These are phyloP conservation scores for Priocnemis perturbator DNA, from an alignment of 2,888 invertebrate species.

Conservation along the genomic window DNA sequence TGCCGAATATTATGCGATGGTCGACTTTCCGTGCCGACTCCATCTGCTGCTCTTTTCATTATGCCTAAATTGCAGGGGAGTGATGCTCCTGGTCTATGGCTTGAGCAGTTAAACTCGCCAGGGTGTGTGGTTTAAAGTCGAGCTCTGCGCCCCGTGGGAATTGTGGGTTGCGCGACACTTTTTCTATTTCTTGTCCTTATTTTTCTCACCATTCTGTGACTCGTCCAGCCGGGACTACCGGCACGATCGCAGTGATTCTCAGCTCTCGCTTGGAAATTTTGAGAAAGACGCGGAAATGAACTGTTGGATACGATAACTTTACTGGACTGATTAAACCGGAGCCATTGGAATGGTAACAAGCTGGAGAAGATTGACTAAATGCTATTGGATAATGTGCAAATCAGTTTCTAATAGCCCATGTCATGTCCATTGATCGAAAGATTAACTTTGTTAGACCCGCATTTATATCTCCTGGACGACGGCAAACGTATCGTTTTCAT, in stretches of 20 bases:
- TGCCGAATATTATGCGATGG: too few relatives aligned
- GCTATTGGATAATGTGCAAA: too few relatives aligned
- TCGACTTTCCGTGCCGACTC: slow-evolving; percentile 25
- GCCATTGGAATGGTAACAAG: too few relatives aligned
- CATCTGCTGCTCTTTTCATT: slow-evolving; percentile 44
- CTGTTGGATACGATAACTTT: too few relatives aligned
- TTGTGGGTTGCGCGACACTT: slow-evolving; percentile 50
- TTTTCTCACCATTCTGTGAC: slow-evolving; percentile 47
- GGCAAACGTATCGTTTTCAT: too few relatives aligned
- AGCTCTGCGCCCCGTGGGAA: slow-evolving; percentile 46
- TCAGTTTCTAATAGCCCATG: too few relatives aligned
- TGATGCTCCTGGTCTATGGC: slow-evolving; percentile 24
- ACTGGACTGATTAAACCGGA: too few relatives aligned
- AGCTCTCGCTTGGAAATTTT: background rate
- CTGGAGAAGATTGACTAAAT: too few relatives aligned
- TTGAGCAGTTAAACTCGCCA: slow-evolving; percentile 39
- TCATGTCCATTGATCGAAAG: too few relatives aligned
- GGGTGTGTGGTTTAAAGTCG: slow-evolving; percentile 45
- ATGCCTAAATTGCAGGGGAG: slow-evolving; percentile 41
- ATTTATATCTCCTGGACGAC: too few relatives aligned
- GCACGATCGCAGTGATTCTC: slow-evolving; percentile 46
- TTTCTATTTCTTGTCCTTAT: slow-evolving; percentile 42
- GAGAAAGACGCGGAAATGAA: too few relatives aligned
- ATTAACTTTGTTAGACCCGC: too few relatives aligned
- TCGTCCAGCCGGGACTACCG: slow-evolving; percentile 30